These are phyloP conservation scores for Megaustenia siamemsis DNA, from an alignment of 2,888 invertebrate species.

Conservation along the genomic window DNA sequence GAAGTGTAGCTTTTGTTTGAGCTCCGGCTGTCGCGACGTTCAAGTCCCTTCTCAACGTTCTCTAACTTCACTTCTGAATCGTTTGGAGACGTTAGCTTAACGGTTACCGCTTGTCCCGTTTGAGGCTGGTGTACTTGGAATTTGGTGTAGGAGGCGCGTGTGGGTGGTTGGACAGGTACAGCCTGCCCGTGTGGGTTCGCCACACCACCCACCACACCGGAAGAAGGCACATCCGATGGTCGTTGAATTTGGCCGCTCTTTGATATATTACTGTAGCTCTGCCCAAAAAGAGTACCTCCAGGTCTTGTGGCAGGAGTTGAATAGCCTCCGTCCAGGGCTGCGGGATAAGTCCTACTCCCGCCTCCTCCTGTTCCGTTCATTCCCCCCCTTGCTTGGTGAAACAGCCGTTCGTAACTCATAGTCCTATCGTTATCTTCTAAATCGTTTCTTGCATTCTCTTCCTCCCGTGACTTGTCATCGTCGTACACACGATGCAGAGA, in stretches of 20 bases:
- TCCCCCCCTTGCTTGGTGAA: slow-evolving; percentile 20
- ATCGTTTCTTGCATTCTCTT: too few species aligned
- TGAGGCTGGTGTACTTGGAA: slow-evolving; percentile 16
- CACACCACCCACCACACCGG: neutral
- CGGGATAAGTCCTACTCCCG: slow-evolving; percentile 31
- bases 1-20: slow-evolving; percentile 65
- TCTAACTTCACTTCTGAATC: slow-evolving; percentile 63
- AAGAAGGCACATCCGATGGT: neutral
- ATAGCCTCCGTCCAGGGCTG: slow-evolving; percentile 20
- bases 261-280: neutral
- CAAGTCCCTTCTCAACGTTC: slow-evolving; percentile 66
- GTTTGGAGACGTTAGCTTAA: slow-evolving; percentile 44
- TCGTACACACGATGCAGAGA: neutral
- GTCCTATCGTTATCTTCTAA: neutral
- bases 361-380: slow-evolving; percentile 32
- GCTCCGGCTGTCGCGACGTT: slow-evolving; percentile 58
- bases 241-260: neutral
- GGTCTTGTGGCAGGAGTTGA: neutral
- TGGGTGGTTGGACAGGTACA: slow-evolving; percentile 9
- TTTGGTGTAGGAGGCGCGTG: slow-evolving; percentile 35
- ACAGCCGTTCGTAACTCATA: slow-evolving; percentile 46
- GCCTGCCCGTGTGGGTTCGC: neutral
- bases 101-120: slow-evolving; percentile 17
- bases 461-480: neutral
- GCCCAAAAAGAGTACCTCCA: neutral